phyloP scores from a whole-genome alignment of 1,140 invertebrate genomes.

The Cherax destructor region DNA sequence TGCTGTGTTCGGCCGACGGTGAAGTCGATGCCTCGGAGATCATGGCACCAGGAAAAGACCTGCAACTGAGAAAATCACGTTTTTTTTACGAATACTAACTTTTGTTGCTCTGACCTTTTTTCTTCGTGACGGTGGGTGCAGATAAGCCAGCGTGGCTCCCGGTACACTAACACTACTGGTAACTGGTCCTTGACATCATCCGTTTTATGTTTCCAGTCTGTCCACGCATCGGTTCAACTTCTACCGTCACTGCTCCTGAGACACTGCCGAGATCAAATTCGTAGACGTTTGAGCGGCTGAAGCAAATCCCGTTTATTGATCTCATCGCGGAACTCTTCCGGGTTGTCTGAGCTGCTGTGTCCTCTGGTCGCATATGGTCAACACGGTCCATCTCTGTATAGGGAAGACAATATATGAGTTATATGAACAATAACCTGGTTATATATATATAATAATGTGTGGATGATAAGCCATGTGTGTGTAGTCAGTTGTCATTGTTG shows the following conservation, averaged over 20 bases:
- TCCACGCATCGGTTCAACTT: conserved; percentile 10
- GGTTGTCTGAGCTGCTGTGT: conserved; percentile 12
- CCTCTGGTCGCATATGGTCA: conserved; percentile 49
- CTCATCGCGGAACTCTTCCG: conserved; percentile 18
- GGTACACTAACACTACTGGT: conserved; percentile 66
- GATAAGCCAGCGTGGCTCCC: conserved; percentile 53
- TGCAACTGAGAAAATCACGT: conserved; percentile 63
- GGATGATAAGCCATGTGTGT: no score
- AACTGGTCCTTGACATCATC: conserved; percentile 53
- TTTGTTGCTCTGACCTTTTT: conserved; percentile 70
- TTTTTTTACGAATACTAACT: conserved; percentile 67
- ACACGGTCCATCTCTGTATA: conserved; percentile 59
- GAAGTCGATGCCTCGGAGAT: conserved; percentile 69
- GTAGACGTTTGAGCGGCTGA: not conserved
- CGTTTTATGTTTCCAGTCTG: conserved; percentile 46
- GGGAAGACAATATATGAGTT: not conserved
- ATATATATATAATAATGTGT: no score
- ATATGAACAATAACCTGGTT: no score
- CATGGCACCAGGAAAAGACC: conserved; percentile 68
- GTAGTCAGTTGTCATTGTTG: no score
- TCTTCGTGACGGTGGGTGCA: conserved; percentile 69
- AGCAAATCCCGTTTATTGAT: not conserved
- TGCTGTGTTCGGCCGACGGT: conserved; percentile 64
- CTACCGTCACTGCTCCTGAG: conserved; percentile 2
- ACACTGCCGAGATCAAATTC: not conserved